A percentile compares a stretch with the other conserved stretches of the same genome.
Conservation (phyloP, 2,113 vertebrate genomes). For the Mesocricetus auratus region DNA sequence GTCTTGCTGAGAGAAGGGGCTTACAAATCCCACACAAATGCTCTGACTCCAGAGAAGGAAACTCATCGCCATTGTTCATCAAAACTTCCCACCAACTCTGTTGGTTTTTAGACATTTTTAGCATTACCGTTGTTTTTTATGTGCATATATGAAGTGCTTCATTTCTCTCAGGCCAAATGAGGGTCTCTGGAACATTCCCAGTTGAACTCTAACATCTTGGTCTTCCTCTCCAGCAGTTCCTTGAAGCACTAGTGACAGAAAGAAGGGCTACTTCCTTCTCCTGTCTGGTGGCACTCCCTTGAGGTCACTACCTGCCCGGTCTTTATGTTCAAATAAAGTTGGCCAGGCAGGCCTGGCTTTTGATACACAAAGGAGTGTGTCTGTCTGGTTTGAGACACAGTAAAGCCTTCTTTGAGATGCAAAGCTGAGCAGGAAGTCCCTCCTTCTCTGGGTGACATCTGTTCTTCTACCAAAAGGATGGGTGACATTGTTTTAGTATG, state of each 20-base stretch:
- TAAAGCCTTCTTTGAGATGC: slow-evolving; percentile 49
- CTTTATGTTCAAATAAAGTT: slow-evolving; percentile 15
- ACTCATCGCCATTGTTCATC: neutral
- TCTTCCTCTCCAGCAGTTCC: neutral
- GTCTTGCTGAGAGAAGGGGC: neutral
- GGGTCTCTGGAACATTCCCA: neutral
- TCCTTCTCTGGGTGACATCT: neutral
- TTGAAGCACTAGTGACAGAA: neutral
- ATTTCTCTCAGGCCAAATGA: neutral
- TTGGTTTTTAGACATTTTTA: neutral
- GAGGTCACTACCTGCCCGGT: neutral
- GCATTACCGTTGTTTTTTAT: fast-evolving
- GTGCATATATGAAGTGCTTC: fast-evolving
- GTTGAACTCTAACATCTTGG: too few species aligned
- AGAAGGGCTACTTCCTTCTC: neutral
- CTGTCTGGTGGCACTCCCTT: neutral
- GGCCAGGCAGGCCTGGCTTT: neutral
- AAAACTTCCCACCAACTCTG: neutral
- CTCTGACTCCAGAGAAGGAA: neutral
- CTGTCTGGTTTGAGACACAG: neutral
- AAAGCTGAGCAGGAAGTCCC: neutral
- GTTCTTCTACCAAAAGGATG: slow-evolving; percentile 15
- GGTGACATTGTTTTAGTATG: neutral
- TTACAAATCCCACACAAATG: neutral
- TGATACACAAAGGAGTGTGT: neutral